Base-by-base conservation (phyloP, 2,888 invertebrate species). In the Dorcus hopei region DNA sequence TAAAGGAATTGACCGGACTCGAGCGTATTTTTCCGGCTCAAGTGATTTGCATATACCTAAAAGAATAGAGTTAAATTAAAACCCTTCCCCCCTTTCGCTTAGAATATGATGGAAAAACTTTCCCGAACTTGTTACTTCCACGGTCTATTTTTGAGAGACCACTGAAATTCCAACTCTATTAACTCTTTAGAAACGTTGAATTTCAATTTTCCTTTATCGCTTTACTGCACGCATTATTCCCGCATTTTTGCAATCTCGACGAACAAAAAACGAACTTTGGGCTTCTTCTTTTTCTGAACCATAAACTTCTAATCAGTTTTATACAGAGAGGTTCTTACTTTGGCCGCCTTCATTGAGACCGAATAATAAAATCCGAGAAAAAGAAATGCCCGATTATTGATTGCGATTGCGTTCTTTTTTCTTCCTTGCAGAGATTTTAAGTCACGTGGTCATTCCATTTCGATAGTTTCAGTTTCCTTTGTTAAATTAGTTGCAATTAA, bases 191-290 rank as follows among this genome's bases (percentile, higher is more conserved):
- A 73, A 74, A 74, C 69, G 72, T 73, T 69, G 72, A 76, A 74
- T 77, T 77, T 75, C 75, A 76, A 76, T 77, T 77, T 76, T 72
- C 71, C 70, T 72, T 74, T 76, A 77, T 77, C 74, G 74, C 70
- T 67, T 68, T 69, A 66, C 68, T 70, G 69, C 74, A 75, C 74
- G 74, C 73, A 73, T 73, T 72, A 71, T 71, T 68, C 66, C 69
- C 63, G 67, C 69, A 70, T 69, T 66, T 69, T 68, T 68, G 63
- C 68, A 69, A 70, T 70, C 65, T 68, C 56, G 19, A 38, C 52
- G 59, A 55, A 57, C 57, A 59, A 58, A 61, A 61, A 58, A 54
- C 56, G 26, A 33, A 33, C 26, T 33, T 33, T 33, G 6, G 26
- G 26, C 26, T 33, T 33, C 26, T 33, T 33, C 26, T 33, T 33